Percentiles rank a stretch among this genome's conserved stretches.
Conservation (phyloP, 2,113 vertebrate species). For the Erythrolamprus reginae region DNA sequence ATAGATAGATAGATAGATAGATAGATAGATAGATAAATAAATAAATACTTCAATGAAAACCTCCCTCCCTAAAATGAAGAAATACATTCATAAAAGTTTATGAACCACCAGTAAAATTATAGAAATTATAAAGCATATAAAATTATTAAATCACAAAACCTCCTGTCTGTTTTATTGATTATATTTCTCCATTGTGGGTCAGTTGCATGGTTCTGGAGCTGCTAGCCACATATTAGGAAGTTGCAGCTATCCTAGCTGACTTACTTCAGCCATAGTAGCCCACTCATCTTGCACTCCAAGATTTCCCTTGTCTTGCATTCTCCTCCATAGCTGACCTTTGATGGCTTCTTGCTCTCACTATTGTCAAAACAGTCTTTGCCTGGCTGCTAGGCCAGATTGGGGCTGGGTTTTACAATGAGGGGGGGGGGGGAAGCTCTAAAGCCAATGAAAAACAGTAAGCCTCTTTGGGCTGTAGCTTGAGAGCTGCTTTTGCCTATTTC, state of each 20-base stretch:
- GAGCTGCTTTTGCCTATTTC: neutral
- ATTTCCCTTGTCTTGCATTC: neutral
- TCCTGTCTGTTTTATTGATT: too few species aligned
- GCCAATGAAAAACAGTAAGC: too few species aligned
- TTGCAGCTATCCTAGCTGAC: neutral
- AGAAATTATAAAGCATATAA: neutral
- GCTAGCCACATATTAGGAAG: neutral
- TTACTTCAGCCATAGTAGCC: neutral
- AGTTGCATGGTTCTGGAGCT: neutral
- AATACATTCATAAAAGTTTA: neutral
- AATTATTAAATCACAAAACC: neutral
- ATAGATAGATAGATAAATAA: too few species aligned
- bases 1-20: too few species aligned
- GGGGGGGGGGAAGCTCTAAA: too few species aligned
- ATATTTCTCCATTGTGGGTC: neutral
- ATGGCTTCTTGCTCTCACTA: neutral
- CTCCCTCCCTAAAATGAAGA: neutral
- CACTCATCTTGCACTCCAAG: neutral
- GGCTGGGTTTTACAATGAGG: too few species aligned
- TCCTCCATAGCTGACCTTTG: neutral
- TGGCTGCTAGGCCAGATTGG: too few species aligned
- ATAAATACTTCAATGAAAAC: too few species aligned
- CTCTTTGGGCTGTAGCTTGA: neutral
- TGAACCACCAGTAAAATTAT: neutral
- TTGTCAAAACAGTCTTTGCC: neutral